Percentiles rank a stretch among this genome's conserved stretches.
phyloP scores from a whole-genome alignment of 2,113 vertebrate genomes.

The Tympanuchus pallidicinctus region DNA sequence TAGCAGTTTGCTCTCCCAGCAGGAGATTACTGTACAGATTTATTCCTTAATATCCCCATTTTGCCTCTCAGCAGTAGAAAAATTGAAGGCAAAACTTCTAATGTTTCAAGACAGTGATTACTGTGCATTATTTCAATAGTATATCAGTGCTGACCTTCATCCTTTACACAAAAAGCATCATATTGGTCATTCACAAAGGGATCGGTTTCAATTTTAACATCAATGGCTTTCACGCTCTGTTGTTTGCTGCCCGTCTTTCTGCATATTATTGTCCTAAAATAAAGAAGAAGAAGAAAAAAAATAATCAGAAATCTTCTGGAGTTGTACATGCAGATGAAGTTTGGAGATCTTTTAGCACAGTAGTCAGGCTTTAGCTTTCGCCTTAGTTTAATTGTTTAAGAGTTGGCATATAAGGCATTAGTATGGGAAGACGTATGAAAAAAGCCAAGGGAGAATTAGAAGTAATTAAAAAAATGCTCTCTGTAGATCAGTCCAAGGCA shows the following conservation, averaged over 20 bases:
- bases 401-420: neutral
- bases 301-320: conserved; percentile 55
- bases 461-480: neutral
- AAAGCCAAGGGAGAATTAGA: neutral
- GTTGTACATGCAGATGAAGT: neutral
- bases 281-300: conserved; percentile 47
- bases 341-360: neutral
- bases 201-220: conserved; percentile 84
- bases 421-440: neutral
- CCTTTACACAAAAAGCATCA: conserved; percentile 89
- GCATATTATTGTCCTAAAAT: conserved; percentile 88
- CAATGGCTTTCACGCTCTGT: conserved; percentile 80
- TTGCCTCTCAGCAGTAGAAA: neutral
- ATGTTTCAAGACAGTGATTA: neutral
- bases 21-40: neutral
- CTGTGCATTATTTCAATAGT: conserved; percentile 3
- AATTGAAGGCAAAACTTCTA: neutral
- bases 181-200: conserved; percentile 76
- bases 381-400: neutral
- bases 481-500: neutral
- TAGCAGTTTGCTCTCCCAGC: neutral
- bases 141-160: conserved; percentile 84
- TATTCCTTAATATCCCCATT: neutral
- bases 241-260: conserved; percentile 78
- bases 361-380: neutral